Percentiles rank a stretch among this genome's conserved stretches.
Evolutionary conservation across 2,888 invertebrate genomes (phyloP).

Genomic region (Carcina quercana): DNA sequence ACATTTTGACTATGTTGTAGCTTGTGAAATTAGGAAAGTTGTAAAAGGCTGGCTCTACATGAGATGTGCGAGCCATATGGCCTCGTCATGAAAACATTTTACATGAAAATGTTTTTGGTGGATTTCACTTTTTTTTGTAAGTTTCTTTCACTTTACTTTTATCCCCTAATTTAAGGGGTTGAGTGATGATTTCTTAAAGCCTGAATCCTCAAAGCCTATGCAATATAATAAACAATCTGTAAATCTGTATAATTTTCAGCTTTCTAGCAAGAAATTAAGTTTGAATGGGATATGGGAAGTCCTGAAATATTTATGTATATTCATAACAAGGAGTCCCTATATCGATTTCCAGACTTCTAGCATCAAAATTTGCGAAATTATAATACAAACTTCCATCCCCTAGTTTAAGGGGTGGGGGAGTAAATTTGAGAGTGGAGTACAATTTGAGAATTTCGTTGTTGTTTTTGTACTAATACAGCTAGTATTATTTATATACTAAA

Average conservation of each 20-base stretch:
- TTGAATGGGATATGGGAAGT: neutral
- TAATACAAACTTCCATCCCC: constrained; percentile 4
- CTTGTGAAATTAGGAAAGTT: too few species aligned
- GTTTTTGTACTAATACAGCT: too few species aligned
- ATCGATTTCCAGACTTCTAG: neutral
- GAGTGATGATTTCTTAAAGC: neutral
- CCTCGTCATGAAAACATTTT: neutral
- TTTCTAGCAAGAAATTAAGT: too few species aligned
- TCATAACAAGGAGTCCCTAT: too few species aligned
- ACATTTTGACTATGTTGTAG: too few species aligned
- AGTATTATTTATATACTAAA: constrained; percentile 1
- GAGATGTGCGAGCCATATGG: neutral
- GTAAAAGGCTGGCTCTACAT: neutral
- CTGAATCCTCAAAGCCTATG: neutral
- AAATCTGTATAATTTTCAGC: too few species aligned
- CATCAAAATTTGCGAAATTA: neutral
- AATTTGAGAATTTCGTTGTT: too few species aligned
- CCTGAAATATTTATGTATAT: neutral
- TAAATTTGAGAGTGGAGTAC: neutral
- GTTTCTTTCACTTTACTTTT: neutral
- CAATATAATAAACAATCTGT: too few species aligned
- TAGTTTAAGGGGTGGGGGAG: constrained; percentile 1
- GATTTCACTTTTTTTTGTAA: neutral
- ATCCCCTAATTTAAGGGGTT: neutral
- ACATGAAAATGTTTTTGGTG: neutral